phyloP scores from a whole-genome alignment of 1,140 invertebrate species.

The Psix sp. region DNA sequence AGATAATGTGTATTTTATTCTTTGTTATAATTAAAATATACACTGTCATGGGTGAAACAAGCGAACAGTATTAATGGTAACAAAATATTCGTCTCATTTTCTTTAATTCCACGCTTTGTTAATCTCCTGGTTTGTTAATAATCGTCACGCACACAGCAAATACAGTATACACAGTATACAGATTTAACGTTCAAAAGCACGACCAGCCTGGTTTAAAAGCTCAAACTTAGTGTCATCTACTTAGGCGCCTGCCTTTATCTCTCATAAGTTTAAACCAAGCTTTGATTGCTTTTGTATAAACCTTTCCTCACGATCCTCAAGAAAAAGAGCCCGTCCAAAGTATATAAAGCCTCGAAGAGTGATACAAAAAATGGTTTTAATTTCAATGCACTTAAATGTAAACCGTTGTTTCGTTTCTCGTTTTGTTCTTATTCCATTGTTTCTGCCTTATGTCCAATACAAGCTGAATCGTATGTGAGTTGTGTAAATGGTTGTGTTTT shows the following conservation, averaged over 20 bases:
- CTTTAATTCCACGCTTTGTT: slow-evolving; percentile 65
- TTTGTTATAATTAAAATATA: slow-evolving; percentile 78
- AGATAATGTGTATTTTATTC: slow-evolving; percentile 72
- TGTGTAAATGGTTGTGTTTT: no score
- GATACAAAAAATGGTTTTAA: slow-evolving; percentile 61
- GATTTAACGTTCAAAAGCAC: slow-evolving; percentile 73
- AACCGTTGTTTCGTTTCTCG: slow-evolving; percentile 31
- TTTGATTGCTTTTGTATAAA: slow-evolving; percentile 68
- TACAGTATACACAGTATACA: slow-evolving; percentile 77
- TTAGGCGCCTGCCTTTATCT: not conserved
- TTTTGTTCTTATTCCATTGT: slow-evolving; percentile 8
- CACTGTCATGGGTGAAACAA: slow-evolving; percentile 78
- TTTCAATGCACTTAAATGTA: slow-evolving; percentile 69
- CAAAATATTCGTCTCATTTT: slow-evolving; percentile 76
- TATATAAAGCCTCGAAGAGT: slow-evolving; percentile 53
- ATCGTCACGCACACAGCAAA: slow-evolving; percentile 69
- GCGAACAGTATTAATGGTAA: slow-evolving; percentile 77
- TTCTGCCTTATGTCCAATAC: slow-evolving; percentile 16
- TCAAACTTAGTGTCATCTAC: slow-evolving; percentile 32
- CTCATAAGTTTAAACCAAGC: slow-evolving; percentile 67
- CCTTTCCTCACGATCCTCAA: slow-evolving; percentile 59
- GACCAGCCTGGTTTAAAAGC: slow-evolving; percentile 68
- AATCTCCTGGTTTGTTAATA: slow-evolving; percentile 63
- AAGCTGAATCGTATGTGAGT: slow-evolving; percentile 47
- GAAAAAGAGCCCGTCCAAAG: slow-evolving; percentile 59